Evolutionary conservation across 1,140 invertebrate species (phyloP).

Genomic region (Parapsyche elsis): DNA sequence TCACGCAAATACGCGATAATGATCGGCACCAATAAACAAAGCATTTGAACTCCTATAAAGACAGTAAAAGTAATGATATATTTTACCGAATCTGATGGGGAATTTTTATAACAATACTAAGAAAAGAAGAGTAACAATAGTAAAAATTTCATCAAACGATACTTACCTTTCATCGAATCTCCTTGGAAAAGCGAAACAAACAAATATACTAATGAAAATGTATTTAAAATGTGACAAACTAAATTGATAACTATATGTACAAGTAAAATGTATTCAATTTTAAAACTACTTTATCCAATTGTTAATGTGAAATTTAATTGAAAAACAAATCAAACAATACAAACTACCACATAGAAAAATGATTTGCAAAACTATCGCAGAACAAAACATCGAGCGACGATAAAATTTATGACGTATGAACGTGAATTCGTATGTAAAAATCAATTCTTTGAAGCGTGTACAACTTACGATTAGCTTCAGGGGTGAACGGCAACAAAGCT

Average conservation of each 20-base stretch:
- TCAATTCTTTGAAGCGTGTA: too few species aligned
- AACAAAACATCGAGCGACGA: too few species aligned
- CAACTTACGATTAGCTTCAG: slow-evolving; percentile 59
- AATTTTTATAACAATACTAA: too few species aligned
- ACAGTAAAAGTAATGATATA: slow-evolving; percentile 14
- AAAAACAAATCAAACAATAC: background rate
- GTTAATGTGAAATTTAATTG: background rate
- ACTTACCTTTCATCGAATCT: slow-evolving; percentile 60
- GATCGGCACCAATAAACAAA: slow-evolving; percentile 88
- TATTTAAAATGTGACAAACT: slow-evolving; percentile 15
- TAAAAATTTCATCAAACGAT: too few species aligned
- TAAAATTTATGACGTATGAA: background rate
- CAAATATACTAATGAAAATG: slow-evolving; percentile 53
- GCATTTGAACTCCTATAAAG: slow-evolving; percentile 83
- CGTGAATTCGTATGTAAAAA: background rate
- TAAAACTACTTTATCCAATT: background rate
- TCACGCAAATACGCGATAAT: slow-evolving; percentile 87
- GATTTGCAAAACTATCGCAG: too few species aligned
- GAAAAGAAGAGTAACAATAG: too few species aligned
- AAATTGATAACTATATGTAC: slow-evolving; percentile 13
- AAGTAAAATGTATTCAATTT: background rate
- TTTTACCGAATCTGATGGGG: background rate
- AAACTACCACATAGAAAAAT: too few species aligned
- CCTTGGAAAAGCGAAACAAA: slow-evolving; percentile 54
- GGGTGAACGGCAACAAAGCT: slow-evolving; percentile 60